Base-by-base conservation (phyloP, 1,140 invertebrate species). In the Neuroterus valhalla region DNA sequence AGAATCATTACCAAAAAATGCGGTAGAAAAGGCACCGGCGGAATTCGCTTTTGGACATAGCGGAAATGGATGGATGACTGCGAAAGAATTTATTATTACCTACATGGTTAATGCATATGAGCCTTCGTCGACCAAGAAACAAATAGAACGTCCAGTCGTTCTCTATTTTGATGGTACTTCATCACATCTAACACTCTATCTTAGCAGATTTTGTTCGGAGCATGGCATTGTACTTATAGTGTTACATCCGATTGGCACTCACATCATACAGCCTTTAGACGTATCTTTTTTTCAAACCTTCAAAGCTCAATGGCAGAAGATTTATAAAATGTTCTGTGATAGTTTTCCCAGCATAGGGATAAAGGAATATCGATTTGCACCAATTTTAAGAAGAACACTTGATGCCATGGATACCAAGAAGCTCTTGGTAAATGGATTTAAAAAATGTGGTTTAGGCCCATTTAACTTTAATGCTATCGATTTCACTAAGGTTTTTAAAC, bases 11-110 rank as follows among this genome's bases (percentile, higher is more conserved):
- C 82, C 87, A 5, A 46, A 72, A 66, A 70, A 82, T 42, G 78
- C 89, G 44, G 73, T 70, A 70, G 44, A 75, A 38, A 84, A 72
- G 69, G 67, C 85, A n/a, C 87, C 87, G 50, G 2, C 46, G 46
- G 66, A 75, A 15, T 89, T 85, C 84, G 83, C 75, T 43, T 38
- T 87, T 31, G 87, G 87, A 50, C 26, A 75, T 44, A 78, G 82
- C 26, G 84, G 88, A 17, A 83, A 70, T 48, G 84, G 87, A 8
- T 89, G 88, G 87, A 89, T 88, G 87, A 88, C 62, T 46, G 78
- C 48, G n/a, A n/a, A 42, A 78, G 78, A 79, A 67, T 73, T 19
- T 89, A 88, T 78, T 89, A 81, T 77, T 82, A 88, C n/a, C 77
- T 89, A 86, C 76, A 76, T 88, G 19, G 74, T 79, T 26, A 85